phyloP scores from a whole-genome alignment of 2,797 vertebrate genomes.

The Pseudochirops cupreus region DNA sequence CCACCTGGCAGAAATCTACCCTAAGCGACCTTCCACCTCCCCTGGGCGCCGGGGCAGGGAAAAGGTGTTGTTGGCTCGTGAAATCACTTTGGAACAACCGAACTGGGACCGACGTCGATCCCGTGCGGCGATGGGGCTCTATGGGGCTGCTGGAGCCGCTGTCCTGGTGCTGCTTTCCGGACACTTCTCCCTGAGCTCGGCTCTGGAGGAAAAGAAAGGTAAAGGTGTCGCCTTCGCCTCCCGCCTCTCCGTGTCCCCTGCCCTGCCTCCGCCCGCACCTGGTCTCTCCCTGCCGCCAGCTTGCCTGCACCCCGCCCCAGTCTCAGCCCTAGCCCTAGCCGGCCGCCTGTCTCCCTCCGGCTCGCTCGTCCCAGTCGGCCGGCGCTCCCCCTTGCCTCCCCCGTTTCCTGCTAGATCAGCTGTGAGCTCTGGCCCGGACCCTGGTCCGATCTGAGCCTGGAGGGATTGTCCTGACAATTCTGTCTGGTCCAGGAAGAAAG shows the following conservation, averaged over 20 bases:
- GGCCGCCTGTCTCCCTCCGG: background rate
- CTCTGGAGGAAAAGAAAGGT: conserved; percentile 85
- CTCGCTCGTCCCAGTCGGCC: background rate
- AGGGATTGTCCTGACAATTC: background rate
- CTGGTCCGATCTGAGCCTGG: conserved; percentile 35
- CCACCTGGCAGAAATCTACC: background rate
- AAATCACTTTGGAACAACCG: background rate
- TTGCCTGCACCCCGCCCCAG: background rate
- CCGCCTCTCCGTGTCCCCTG: background rate
- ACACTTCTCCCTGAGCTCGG: conserved; percentile 36
- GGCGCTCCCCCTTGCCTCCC: conserved; percentile 9
- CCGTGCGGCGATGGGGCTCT: conserved; percentile 46
- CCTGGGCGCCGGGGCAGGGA: background rate
- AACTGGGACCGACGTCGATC: background rate
- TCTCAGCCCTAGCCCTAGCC: conserved; percentile 18
- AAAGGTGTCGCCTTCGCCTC: conserved; percentile 45
- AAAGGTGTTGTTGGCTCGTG: background rate
- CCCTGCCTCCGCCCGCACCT: background rate
- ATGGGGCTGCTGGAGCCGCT: conserved; percentile 48
- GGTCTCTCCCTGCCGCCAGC: background rate
- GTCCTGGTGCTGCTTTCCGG: conserved; percentile 76
- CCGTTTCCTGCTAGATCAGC: conserved; percentile 45
- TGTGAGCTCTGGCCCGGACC: conserved; percentile 1
- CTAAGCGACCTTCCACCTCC: background rate
- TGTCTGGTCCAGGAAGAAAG: background rate